A percentile compares a stretch with the other conserved stretches of the same genome.
These are phyloP conservation scores for Dendronephthya gigantea DNA, from an alignment of 64 coral and sea anemone genomes.

Conservation along the genomic window DNA sequence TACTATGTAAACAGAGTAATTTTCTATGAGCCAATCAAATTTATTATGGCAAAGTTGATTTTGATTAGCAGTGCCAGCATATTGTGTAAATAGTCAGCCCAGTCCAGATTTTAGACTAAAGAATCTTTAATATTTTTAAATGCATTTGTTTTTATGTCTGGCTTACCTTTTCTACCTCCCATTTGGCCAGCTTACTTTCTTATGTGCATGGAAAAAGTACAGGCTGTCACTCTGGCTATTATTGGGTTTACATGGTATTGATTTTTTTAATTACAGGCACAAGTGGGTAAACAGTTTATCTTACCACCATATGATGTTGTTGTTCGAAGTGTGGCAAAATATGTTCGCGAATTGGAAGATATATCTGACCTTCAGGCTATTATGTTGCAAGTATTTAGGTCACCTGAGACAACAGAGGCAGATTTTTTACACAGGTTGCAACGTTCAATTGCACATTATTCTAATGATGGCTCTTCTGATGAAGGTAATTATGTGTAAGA, in stretches of 20 bases:
- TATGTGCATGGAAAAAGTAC: too few relatives aligned
- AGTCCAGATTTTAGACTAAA: too few relatives aligned
- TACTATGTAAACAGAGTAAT: too few relatives aligned
- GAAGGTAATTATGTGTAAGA: background rate
- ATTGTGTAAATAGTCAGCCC: too few relatives aligned
- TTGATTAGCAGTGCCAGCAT: too few relatives aligned
- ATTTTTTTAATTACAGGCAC: conserved; percentile 31
- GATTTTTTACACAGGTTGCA: conserved; percentile 3
- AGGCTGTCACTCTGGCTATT: background rate
- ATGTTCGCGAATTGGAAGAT: conserved; percentile 71
- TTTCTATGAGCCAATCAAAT: too few relatives aligned
- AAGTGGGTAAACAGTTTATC: conserved; percentile 65
- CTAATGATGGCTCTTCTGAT: background rate
- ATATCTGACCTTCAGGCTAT: conserved; percentile 56
- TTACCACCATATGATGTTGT: conserved; percentile 76
- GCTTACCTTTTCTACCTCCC: too few relatives aligned
- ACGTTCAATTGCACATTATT: conserved; percentile 1
- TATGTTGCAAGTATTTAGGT: conserved; percentile 55
- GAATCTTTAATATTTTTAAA: too few relatives aligned
- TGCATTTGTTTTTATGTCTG: too few relatives aligned
- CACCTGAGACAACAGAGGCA: conserved; percentile 35
- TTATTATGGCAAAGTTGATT: too few relatives aligned
- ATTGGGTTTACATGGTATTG: background rate
- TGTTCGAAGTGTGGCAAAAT: conserved; percentile 51
- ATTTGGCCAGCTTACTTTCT: too few relatives aligned